Conservation (phyloP, 2,113 vertebrate genomes). For the Himantopus leucocephalus region DNA sequence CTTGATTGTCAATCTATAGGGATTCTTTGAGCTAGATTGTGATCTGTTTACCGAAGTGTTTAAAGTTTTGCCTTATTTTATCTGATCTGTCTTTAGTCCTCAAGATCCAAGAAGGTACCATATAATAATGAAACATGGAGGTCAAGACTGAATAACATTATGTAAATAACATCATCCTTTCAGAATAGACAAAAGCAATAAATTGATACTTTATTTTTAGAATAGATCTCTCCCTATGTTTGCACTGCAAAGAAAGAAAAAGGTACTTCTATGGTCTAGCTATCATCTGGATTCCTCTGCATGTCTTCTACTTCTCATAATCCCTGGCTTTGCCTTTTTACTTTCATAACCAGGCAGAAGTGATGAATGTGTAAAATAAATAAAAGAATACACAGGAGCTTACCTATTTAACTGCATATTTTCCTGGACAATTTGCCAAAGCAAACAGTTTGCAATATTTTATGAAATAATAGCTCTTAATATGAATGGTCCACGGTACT, state of each 20-base stretch:
- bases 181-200: neutral
- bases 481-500: neutral
- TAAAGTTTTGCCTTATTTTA: neutral
- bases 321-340: neutral
- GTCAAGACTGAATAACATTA: neutral
- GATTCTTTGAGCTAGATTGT: neutral
- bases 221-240: neutral
- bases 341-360: neutral
- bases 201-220: neutral
- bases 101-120: neutral
- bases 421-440: slow-evolving; percentile 1
- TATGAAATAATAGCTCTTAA: neutral
- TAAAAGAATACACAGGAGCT: neutral
- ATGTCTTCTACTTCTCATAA: neutral
- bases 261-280: neutral
- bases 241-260: neutral
- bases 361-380: neutral
- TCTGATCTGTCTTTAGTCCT: neutral
- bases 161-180: neutral
- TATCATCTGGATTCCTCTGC: neutral
- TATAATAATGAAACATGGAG: neutral
- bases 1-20: neutral
- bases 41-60: neutral
- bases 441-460: neutral
- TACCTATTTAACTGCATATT: neutral